phyloP scores from a whole-genome alignment of 2,113 vertebrate species.

The Aptenodytes forsteri region DNA sequence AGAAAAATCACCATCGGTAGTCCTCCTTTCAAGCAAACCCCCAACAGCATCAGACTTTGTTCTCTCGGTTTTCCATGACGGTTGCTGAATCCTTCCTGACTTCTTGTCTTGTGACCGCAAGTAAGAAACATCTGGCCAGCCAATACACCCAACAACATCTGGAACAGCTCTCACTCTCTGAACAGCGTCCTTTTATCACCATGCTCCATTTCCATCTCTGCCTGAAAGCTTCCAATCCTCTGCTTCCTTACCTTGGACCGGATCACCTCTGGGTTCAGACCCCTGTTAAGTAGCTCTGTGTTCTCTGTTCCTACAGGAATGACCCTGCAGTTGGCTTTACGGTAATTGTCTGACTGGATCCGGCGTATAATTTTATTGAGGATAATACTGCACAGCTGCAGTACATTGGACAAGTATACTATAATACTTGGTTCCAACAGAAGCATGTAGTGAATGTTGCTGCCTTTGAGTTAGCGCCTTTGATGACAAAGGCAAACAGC shows the following conservation, averaged over 20 bases:
- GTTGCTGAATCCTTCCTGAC: not conserved
- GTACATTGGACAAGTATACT: too few relatives aligned
- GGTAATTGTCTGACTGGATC: not conserved
- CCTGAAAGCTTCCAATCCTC: not conserved
- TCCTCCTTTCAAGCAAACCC: not conserved
- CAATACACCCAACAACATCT: not conserved
- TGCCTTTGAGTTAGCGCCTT: not conserved
- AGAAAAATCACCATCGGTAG: not conserved
- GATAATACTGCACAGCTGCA: not conserved
- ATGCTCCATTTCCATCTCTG: too few relatives aligned
- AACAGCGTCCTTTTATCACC: not conserved
- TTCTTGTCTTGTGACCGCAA: not conserved
- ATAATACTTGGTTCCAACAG: not conserved
- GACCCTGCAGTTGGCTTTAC: not conserved
- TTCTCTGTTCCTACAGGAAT: not conserved
- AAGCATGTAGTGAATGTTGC: not conserved
- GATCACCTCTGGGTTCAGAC: not conserved
- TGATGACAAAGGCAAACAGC: not conserved
- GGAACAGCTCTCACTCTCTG: not conserved
- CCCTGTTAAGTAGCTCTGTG: not conserved
- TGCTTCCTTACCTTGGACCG: not conserved
- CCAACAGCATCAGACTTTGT: not conserved
- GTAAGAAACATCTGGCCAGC: not conserved
- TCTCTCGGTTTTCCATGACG: not conserved
- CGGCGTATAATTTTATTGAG: not conserved